A percentile compares a stretch with the other conserved stretches of the same genome.
phyloP scores from a whole-genome alignment of 2,888 invertebrate genomes.

The Rhamnusium bicolor region DNA sequence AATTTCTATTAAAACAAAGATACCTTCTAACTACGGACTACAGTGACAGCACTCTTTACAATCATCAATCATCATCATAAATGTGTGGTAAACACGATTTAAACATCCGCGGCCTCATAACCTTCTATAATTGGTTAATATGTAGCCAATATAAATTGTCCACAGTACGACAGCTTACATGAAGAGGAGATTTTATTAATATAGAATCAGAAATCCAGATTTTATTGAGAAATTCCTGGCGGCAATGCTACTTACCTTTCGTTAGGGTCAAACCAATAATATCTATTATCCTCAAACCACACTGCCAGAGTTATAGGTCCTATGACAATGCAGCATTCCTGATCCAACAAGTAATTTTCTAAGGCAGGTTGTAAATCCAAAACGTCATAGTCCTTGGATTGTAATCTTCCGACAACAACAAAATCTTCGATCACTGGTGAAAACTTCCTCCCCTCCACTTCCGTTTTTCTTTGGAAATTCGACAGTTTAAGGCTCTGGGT shows the following conservation, averaged over 20 bases:
- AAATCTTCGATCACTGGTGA: constrained; percentile 62
- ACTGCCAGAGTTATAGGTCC: constrained; percentile 69
- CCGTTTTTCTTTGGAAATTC: constrained; percentile 59
- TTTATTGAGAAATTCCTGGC: too few relatives aligned
- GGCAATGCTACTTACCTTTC: constrained; percentile 53
- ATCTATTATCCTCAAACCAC: constrained; percentile 69
- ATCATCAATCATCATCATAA: too few relatives aligned
- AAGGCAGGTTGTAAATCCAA: constrained; percentile 67
- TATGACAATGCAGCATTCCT: constrained; percentile 66
- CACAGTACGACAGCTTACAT: too few relatives aligned
- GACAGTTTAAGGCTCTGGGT: constrained; percentile 53
- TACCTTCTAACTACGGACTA: too few relatives aligned
- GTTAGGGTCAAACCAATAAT: constrained; percentile 71
- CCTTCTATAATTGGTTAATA: too few relatives aligned
- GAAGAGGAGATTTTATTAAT: too few relatives aligned
- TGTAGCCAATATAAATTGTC: too few relatives aligned
- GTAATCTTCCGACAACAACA: constrained; percentile 66
- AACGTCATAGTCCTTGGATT: constrained; percentile 60
- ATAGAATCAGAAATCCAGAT: too few relatives aligned
- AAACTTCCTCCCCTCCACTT: constrained; percentile 59
- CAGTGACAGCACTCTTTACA: too few relatives aligned
- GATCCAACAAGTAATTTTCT: constrained; percentile 64
- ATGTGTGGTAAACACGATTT: too few relatives aligned
- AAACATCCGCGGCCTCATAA: too few relatives aligned
- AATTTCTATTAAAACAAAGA: too few relatives aligned